A percentile compares a stretch with the other conserved stretches of the same genome.
Conservation (phyloP, 2,888 invertebrate species). For the Ethmia dodecea region DNA sequence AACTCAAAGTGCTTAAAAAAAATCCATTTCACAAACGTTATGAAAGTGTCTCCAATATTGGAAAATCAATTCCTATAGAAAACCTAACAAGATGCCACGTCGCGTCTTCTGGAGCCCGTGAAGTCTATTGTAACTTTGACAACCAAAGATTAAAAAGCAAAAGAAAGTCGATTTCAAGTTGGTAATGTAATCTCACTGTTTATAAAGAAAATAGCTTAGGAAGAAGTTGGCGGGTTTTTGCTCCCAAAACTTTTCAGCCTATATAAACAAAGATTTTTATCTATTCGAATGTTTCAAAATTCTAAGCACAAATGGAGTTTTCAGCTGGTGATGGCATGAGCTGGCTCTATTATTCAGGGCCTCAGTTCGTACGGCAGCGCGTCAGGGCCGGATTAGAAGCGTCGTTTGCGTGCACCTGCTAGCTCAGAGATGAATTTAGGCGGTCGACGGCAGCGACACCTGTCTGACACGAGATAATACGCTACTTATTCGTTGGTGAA, state of each 20-base stretch:
- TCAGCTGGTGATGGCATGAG: slow-evolving; percentile 31
- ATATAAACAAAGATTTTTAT: slow-evolving; percentile 24
- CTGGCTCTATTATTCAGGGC: slow-evolving; percentile 35
- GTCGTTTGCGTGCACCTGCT: slow-evolving; percentile 59
- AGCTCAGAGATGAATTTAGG: slow-evolving; percentile 62
- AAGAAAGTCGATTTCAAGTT: too few relatives aligned
- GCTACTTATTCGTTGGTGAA: slow-evolving; percentile 65
- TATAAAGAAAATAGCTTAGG: too few relatives aligned
- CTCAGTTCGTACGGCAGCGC: slow-evolving; percentile 31
- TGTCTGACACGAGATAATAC: slow-evolving; percentile 66
- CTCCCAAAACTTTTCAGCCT: background rate
- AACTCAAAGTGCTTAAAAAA: too few relatives aligned
- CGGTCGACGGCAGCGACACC: slow-evolving; percentile 62
- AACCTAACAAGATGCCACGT: too few relatives aligned
- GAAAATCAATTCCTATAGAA: too few relatives aligned
- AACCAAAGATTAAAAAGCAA: too few relatives aligned
- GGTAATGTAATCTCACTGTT: too few relatives aligned
- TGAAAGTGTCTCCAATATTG: too few relatives aligned
- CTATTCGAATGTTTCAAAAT: slow-evolving; percentile 17
- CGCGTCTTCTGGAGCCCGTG: too few relatives aligned
- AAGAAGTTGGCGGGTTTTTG: slow-evolving; percentile 20
- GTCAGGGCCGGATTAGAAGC: slow-evolving; percentile 56
- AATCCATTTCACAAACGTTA: too few relatives aligned
- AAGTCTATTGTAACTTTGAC: too few relatives aligned
- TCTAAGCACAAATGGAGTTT: slow-evolving; percentile 32